Evolutionary conservation across 2,113 vertebrate genomes (phyloP).

Genomic region (Illadopsis cleaveri): DNA sequence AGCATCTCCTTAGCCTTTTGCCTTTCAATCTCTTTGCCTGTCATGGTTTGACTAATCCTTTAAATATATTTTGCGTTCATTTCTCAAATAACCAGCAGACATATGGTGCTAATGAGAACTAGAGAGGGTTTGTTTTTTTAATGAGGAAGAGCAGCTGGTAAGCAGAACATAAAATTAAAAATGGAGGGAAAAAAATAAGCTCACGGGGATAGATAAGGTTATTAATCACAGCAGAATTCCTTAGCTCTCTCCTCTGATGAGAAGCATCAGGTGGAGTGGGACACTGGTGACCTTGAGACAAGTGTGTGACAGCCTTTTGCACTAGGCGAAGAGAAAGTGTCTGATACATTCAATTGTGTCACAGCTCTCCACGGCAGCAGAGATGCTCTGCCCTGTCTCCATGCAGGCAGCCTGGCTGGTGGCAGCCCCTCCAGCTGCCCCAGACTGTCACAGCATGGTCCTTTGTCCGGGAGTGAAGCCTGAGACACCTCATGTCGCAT

Average conservation of each 20-base stretch:
- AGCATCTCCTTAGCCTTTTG: not conserved
- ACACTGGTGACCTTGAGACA: not conserved
- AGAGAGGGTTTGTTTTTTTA: conserved; percentile 52
- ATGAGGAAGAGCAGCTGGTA: conserved; percentile 67
- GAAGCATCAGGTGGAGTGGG: not conserved
- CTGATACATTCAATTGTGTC: not conserved
- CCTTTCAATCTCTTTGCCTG: not conserved
- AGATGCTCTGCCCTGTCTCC: not conserved
- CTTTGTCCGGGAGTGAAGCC: not conserved
- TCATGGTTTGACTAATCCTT: conserved; percentile 40
- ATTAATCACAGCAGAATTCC: conserved; percentile 48
- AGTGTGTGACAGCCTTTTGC: not conserved
- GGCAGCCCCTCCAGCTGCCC: not conserved
- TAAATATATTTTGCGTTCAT: conserved; percentile 63
- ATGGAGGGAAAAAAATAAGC: conserved; percentile 43
- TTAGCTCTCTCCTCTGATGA: not conserved
- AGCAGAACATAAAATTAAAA: conserved; percentile 58
- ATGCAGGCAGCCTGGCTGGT: too few species aligned
- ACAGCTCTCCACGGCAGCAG: not conserved
- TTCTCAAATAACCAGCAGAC: conserved; percentile 67
- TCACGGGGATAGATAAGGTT: not conserved
- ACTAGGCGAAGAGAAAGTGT: not conserved
- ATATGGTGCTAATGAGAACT: conserved; percentile 64
- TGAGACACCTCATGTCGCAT: not conserved
- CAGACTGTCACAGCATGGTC: rapidly evolving